phyloP scores from a whole-genome alignment of 2,113 vertebrate species.

The Dinomys branickii region DNA sequence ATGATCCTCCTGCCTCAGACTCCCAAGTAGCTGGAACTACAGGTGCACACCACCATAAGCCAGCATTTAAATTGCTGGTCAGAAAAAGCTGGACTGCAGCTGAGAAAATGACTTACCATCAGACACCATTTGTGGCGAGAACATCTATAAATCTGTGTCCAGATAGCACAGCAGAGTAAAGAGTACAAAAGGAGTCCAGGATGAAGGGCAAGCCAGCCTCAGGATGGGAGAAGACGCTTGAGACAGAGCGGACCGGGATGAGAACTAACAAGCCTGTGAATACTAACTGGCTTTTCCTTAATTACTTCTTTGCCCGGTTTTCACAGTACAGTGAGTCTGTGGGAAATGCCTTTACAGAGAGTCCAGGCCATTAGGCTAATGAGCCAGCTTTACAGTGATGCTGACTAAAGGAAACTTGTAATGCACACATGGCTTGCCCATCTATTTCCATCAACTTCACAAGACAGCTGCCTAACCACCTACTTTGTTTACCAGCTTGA shows the following conservation, averaged over 20 bases:
- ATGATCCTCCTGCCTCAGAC: neutral
- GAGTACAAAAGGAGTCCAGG: rapidly evolving
- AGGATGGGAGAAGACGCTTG: neutral
- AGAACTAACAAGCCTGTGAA: neutral
- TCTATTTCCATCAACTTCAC: constrained; percentile 18
- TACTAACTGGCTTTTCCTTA: neutral
- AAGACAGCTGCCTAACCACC: neutral
- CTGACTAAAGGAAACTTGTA: constrained; percentile 19
- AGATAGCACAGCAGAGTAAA: neutral
- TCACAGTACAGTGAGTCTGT: neutral
- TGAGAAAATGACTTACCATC: neutral
- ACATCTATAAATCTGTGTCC: neutral
- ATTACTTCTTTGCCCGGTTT: constrained; percentile 3
- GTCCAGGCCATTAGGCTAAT: neutral
- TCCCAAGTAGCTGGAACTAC: no score
- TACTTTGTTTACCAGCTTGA: neutral
- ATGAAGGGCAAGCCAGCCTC: no score
- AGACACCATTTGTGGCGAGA: neutral
- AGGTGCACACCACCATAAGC: no score
- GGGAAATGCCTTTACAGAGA: neutral
- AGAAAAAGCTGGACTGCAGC: neutral
- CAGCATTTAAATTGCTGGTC: neutral
- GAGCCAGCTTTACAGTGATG: neutral
- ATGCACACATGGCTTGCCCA: neutral
- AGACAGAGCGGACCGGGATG: neutral